Conservation (phyloP, 2,888 invertebrate genomes). For the Xanthia icteritia region DNA sequence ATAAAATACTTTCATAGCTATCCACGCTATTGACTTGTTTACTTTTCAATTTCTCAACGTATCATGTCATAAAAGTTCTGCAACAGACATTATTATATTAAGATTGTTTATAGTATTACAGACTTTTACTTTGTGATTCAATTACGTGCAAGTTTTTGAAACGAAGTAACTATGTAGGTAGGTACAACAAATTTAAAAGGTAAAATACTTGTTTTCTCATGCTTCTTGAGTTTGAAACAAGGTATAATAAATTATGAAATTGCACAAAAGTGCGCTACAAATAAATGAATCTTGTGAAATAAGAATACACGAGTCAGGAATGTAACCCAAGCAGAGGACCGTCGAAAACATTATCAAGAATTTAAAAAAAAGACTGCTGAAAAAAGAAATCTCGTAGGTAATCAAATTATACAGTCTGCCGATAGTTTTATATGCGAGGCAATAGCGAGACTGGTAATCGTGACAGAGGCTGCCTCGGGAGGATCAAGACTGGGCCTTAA, state of each 20-base stretch:
- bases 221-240: background rate
- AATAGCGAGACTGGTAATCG: constrained; percentile 72
- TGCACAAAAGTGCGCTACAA: background rate
- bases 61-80: constrained; percentile 20
- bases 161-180: background rate
- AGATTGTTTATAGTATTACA: constrained; percentile 16
- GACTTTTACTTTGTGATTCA: constrained; percentile 26
- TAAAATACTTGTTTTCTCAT: background rate
- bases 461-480: constrained; percentile 71
- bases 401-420: constrained; percentile 50
- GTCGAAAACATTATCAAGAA: background rate
- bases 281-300: background rate
- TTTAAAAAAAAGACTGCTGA: constrained; percentile 1
- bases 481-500: constrained; percentile 73
- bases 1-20: constrained; percentile 74
- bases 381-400: constrained; percentile 11
- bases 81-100: constrained; percentile 11
- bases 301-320: background rate
- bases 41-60: constrained; percentile 38
- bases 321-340: background rate
- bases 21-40: constrained; percentile 44
- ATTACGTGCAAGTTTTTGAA: constrained; percentile 23
- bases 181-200: constrained; percentile 2
- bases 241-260: background rate
- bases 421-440: constrained; percentile 69